Percentiles rank a stretch among this genome's conserved stretches.
These are phyloP conservation scores for Drosophila orosa DNA, from an alignment of 1,140 invertebrate species.

Conservation along the genomic window DNA sequence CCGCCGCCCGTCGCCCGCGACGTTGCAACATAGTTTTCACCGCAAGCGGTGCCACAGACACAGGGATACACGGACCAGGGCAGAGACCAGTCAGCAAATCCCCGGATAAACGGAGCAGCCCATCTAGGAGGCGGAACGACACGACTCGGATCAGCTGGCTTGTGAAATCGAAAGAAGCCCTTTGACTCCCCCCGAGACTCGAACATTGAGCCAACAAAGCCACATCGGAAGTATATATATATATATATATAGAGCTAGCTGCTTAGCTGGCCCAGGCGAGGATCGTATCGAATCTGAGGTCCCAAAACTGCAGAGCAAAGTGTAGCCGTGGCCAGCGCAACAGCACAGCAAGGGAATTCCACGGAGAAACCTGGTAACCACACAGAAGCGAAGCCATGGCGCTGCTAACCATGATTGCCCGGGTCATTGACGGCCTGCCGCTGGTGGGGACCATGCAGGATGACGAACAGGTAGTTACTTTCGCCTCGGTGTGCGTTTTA, in stretches of 20 bases:
- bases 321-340: conserved; percentile 63
- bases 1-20: conserved; percentile 5
- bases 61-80: neutral
- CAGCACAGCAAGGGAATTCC: conserved; percentile 7
- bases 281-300: too few species aligned
- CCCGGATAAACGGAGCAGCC: neutral
- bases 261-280: conserved; percentile 5
- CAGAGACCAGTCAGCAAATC: neutral
- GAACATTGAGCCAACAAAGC: conserved; percentile 9
- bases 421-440: conserved; percentile 97
- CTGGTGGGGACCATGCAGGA: conserved; percentile 99
- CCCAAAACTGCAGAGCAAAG: too few species aligned
- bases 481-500: neutral
- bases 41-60: conserved; percentile 19
- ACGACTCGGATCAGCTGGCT: conserved; percentile 19
- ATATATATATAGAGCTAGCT: neutral
- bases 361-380: conserved; percentile 11
- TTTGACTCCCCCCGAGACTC: conserved; percentile 26
- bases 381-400: conserved; percentile 88
- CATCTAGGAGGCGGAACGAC: conserved; percentile 1
- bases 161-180: conserved; percentile 12
- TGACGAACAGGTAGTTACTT: conserved; percentile 93
- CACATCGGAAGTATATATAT: conserved; percentile 8
- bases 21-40: conserved; percentile 26
- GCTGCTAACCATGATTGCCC: conserved; percentile 98